Conservation (phyloP, 1,140 invertebrate species). For the Leptinotarsa undecemlineata region DNA sequence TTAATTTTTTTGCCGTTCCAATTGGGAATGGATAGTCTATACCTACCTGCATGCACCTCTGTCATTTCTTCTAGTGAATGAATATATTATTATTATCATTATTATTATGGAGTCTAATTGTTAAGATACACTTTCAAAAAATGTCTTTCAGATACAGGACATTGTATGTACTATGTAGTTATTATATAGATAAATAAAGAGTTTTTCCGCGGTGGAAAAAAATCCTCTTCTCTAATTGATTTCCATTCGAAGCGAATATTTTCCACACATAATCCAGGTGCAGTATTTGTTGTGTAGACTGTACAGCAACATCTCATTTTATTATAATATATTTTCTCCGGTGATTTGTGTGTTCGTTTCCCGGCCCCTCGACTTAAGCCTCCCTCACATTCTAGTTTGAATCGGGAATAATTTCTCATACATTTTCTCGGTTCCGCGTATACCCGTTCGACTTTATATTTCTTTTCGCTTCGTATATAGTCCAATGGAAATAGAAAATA, state of each 20-base stretch:
- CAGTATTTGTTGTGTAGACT: constrained; percentile 44
- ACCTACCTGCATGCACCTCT: too few species aligned
- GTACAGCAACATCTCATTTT: constrained; percentile 49
- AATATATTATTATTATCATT: too few species aligned
- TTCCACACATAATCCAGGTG: background rate
- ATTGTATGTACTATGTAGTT: too few species aligned
- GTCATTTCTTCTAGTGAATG: too few species aligned
- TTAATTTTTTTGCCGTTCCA: too few species aligned
- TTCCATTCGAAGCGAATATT: background rate
- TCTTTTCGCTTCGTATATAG: constrained; percentile 38
- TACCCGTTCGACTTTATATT: constrained; percentile 39
- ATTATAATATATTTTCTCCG: constrained; percentile 54
- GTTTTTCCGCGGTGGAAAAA: too few species aligned
- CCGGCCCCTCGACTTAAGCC: constrained; percentile 32
- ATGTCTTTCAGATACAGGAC: too few species aligned
- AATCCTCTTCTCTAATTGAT: background rate
- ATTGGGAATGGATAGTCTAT: too few species aligned
- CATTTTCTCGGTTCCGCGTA: constrained; percentile 41
- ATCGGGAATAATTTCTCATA: constrained; percentile 52
- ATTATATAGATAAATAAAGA: too few species aligned
- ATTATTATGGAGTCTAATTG: too few species aligned
- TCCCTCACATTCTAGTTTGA: constrained; percentile 33
- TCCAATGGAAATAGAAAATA: constrained; percentile 19
- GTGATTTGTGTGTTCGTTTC: constrained; percentile 50
- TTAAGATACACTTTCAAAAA: too few species aligned